These are phyloP conservation scores for Anneissia japonica DNA, from an alignment of 35 echinoderm and acorn worm species.

Conservation along the genomic window DNA sequence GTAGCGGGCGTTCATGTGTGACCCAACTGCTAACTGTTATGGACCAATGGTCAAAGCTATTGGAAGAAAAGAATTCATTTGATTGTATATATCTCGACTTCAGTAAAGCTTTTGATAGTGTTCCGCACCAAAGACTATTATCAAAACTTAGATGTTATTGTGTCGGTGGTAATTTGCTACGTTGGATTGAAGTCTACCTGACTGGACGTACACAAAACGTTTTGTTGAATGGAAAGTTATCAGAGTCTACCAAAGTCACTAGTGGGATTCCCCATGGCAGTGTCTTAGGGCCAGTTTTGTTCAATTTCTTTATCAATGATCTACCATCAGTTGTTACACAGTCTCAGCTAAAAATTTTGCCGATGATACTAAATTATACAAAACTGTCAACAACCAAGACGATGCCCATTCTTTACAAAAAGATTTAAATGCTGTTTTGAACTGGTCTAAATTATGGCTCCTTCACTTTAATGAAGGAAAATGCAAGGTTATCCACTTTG, in stretches of 20 bases:
- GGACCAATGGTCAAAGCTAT: background rate
- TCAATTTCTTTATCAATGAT: background rate
- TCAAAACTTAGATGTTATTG: constrained; percentile 1
- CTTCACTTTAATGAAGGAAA: no score
- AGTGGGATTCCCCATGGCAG: constrained; percentile 34
- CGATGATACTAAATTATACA: constrained; percentile 30
- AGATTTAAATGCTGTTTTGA: constrained; percentile 7
- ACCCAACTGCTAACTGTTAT: no score
- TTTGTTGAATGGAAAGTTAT: background rate
- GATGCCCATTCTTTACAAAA: background rate
- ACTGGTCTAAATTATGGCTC: constrained; percentile 9
- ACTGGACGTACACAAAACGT: constrained; percentile 6
- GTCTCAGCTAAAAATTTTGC: constrained; percentile 13
- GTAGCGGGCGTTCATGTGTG: no score
- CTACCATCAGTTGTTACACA: background rate
- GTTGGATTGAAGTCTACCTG: constrained; percentile 12
- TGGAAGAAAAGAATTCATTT: background rate
- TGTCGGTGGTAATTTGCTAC: background rate
- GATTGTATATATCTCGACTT: background rate
- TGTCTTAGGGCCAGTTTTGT: constrained; percentile 9
- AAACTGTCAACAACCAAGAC: background rate
- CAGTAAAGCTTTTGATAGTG: background rate
- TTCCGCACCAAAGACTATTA: background rate
- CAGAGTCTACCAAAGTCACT: background rate
- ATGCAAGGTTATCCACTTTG: background rate